A percentile compares a stretch with the other conserved stretches of the same genome.
Conservation (phyloP, 2,113 vertebrate genomes). For the Dasypus novemcinctus region DNA sequence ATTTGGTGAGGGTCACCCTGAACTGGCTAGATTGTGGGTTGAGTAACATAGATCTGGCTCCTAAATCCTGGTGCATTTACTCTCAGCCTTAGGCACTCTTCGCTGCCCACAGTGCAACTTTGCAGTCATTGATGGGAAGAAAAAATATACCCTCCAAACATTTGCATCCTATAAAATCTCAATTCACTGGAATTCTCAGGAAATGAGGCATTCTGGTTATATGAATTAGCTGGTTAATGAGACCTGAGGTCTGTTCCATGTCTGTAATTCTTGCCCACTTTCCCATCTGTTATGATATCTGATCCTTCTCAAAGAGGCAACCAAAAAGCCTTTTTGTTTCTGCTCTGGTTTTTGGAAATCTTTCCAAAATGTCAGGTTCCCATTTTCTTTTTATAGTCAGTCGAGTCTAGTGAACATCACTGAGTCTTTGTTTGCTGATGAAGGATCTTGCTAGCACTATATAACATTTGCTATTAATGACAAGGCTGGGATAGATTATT, state of each 20-base stretch:
- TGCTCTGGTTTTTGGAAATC: slow-evolving; percentile 5
- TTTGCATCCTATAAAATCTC: slow-evolving; percentile 28
- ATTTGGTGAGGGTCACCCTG: not conserved
- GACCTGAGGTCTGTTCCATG: not conserved
- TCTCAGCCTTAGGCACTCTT: not conserved
- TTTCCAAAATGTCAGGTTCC: slow-evolving; percentile 40
- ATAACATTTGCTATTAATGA: slow-evolving; percentile 14
- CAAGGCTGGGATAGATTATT: slow-evolving; percentile 33
- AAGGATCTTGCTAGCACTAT: not conserved
- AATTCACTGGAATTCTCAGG: slow-evolving; percentile 22
- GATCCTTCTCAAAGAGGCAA: slow-evolving; percentile 12
- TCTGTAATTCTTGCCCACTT: slow-evolving; percentile 16
- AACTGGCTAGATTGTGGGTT: not conserved
- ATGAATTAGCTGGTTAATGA: slow-evolving; percentile 55
- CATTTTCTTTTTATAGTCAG: slow-evolving; percentile 6
- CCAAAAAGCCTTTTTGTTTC: slow-evolving; percentile 40
- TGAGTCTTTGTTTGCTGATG: not conserved
- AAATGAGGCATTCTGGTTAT: slow-evolving; percentile 41
- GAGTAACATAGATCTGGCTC: not conserved
- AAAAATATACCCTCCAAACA: slow-evolving; percentile 21
- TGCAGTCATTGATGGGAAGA: not conserved
- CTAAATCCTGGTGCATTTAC: not conserved
- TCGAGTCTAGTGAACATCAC: slow-evolving; percentile 23
- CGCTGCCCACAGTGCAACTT: not conserved
- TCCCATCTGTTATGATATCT: not conserved